Evolutionary conservation across 2,888 invertebrate species (phyloP), one percentile per base, ranked within the genome.

Genomic region (Litoditis marina): DNA sequence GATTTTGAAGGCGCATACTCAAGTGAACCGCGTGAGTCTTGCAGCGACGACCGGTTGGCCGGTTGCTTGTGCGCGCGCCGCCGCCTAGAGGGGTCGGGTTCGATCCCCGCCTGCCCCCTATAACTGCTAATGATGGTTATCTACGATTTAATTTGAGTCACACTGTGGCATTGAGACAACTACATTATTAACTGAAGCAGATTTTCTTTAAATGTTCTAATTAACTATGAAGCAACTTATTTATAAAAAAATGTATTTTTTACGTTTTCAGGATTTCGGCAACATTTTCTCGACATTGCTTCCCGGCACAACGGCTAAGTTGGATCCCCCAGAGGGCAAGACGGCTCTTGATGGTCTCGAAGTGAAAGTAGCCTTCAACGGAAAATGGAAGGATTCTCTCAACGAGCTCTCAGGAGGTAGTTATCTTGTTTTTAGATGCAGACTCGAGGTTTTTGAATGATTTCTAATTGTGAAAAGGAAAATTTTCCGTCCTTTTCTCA

Each of bases 361-460:
- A 87, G 90, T 91, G 8, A 59, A 78, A 90, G 92, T 98, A 6
- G 92, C 91, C 0, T 92, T 98, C 85, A 93, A 93, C 81, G 89
- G 89, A 66, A 87, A 91, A 2, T 96, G 94, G 94, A 98, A 98
- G 85, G 95, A 96, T 69, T 92, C 92, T 2, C 87, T 98, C 62
- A 89, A 89, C 64, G 98, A 98, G 86, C 87, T 99, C 74, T 94
- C 94, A 66, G 98, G 98, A 65, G 98, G 96, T 0, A 94, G 95
- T 85, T 88, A 22, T 54, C 22, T 28, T n/a, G n/a, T n/a, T n/a
- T n/a, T n/a, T 6, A 16, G 11, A 1, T 36, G 39, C 39, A 36
- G 39, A 36, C 39, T 36, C n/a, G n/a, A 36, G n/a, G n/a, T 36
- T n/a, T 36, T n/a, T 11, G 39, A 36, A 16, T 16, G 13, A 16